Evolutionary conservation across 2,113 vertebrate genomes (phyloP), one percentile per base, ranked within the genome.

Genomic region (Gila orcuttii): DNA sequence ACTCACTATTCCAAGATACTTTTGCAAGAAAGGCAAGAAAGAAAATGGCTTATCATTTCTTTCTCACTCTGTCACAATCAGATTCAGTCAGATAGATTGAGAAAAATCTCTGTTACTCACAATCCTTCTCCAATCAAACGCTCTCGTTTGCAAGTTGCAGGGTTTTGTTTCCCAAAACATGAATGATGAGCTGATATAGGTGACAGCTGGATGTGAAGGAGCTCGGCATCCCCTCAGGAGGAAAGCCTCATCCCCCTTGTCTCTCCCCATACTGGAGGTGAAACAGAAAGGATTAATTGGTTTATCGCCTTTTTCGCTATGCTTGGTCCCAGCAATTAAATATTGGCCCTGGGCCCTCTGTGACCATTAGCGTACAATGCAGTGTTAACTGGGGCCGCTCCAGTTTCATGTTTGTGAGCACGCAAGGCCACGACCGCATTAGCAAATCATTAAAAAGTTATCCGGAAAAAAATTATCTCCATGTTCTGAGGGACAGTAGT

Each of bases 271-370:
- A 89, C 91, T 90, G 90, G 66, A 88, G 88, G 88, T 78, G 57
- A 86, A 85, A 88, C 84, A 74, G 45, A 90, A 33, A 89, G 90
- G 89, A 93, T 93, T 95, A 94, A 94, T 92, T 94, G 92, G 90
- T 91, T 92, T 91, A 92, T 87, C 92, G 91, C 91, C 80, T 92
- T 93, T 90, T 90, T 91, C 89, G 88, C 88, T 91, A 91, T 87
- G 89, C 90, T 89, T 86, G 91, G 90, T 90, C 91, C 89, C 92
- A 90, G 91, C 91, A 94, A 94, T 94, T 94, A 94, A 93, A 93
- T 92, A 79, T 89, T 93, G 89, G 90, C 92, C 93, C 74, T 87
- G 88, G 93, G 95, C 90, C 87, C 75, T 88, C 83, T 77, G 87
- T 88, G 88, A 88, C 90, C 86, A 89, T 93, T 90, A 93, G 69